phyloP scores from a whole-genome alignment of 2,797 vertebrate genomes.

The Eutrigla gurnardus region DNA sequence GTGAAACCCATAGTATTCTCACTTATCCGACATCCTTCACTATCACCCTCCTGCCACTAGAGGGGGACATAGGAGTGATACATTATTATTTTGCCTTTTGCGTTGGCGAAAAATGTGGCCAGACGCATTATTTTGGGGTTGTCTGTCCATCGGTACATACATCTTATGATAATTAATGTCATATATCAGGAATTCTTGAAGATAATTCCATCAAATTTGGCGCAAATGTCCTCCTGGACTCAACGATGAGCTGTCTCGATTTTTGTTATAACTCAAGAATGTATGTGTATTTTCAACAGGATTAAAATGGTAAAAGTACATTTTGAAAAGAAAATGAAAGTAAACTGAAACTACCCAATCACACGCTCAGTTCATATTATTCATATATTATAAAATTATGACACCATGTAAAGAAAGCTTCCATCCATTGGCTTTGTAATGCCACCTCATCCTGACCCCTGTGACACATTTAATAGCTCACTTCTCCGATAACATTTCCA shows the following conservation, averaged over 20 bases:
- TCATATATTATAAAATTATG: not conserved
- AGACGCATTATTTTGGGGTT: no score
- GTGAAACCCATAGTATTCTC: not conserved
- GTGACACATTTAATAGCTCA: not conserved
- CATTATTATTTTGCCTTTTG: not conserved
- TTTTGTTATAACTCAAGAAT: not conserved
- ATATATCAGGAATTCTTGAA: not conserved
- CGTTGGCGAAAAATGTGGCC: no score
- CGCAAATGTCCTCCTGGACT: not conserved
- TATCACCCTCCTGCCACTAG: no score
- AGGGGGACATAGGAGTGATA: not conserved
- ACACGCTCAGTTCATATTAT: not conserved
- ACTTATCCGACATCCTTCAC: not conserved
- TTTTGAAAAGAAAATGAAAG: not conserved
- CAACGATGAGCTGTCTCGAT: not conserved
- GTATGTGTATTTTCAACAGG: not conserved
- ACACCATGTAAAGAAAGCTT: not conserved
- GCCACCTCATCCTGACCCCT: not conserved
- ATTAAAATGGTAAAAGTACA: not conserved
- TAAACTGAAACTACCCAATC: not conserved
- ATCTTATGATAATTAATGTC: not conserved
- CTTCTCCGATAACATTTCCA: not conserved
- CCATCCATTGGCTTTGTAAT: not conserved
- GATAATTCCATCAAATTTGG: not conserved
- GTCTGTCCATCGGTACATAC: no score